Evolutionary conservation across 2,888 invertebrate species (phyloP), one percentile per base, ranked within the genome.

Genomic region (Pediacus dermestoides): DNA sequence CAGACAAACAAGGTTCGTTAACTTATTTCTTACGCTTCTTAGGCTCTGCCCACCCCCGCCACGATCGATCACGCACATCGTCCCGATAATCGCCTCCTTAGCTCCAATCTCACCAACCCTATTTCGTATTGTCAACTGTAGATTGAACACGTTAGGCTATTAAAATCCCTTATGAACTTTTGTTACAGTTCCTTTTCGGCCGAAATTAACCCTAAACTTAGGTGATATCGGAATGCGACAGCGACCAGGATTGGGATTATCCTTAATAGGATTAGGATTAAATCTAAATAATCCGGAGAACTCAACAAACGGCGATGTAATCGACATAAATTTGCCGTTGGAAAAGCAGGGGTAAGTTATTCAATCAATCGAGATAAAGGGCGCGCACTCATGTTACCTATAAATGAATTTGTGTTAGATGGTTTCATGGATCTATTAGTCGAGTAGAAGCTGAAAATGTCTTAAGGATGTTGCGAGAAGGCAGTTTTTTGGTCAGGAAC

Each of bases 381-480:
- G n/a, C n/a, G n/a, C n/a, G n/a, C n/a, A n/a, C n/a, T 31, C 12
- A 16, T 39, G 9, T n/a, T 37, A n/a, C 15, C 25, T 22, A 10
- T 36, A 16, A 18, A 2, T 38, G 9, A 9, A 14, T 11, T 12
- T 12, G 31, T 13, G 22, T 23, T 42, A 88, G 88, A 57, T 96
- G 95, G 95, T 96, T 92, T 71, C 95, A 95, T 68, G 95, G 95
- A 46, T 85, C 90, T 50, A 86, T 95, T 48, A 87, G 89, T 33
- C 79, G 95, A 59, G 78, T 87, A 41, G 92, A 94, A 70, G 95
- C 95, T 30, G 95, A 96, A 71, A 81, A 82, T 64, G 81, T 92
- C 48, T 74, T 96, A 32, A 74, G 89, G 56, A 78, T 87, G 36
- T 78, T 89, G 33, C 77, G 81, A 51, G 94, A 95, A 73, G 95